Conservation (phyloP, 2,888 invertebrate genomes). For the Andrena trimmerana region DNA sequence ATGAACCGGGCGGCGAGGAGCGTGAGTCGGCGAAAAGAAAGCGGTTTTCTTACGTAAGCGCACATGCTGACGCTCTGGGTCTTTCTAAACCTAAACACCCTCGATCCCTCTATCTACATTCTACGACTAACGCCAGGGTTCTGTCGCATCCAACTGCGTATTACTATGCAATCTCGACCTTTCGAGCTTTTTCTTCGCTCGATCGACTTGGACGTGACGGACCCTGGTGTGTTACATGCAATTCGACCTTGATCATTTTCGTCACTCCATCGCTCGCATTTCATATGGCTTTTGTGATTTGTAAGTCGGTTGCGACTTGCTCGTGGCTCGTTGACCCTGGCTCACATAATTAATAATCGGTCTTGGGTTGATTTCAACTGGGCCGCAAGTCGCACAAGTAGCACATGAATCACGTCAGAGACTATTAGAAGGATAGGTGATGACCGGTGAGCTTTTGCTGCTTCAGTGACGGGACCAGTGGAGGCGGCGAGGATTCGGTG, state of each 20-base stretch:
- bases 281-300: background rate
- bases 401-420: too few relatives aligned
- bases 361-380: background rate
- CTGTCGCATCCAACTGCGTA: too few relatives aligned
- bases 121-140: too few relatives aligned
- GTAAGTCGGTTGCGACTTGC: background rate
- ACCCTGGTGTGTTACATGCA: background rate
- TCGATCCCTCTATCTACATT: too few relatives aligned
- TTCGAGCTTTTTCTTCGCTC: too few relatives aligned
- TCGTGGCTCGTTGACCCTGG: background rate
- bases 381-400: background rate
- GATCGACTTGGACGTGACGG: background rate
- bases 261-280: background rate
- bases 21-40: constrained; percentile 82
- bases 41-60: constrained; percentile 80
- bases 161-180: too few relatives aligned
- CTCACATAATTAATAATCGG: too few relatives aligned
- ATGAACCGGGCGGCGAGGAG: constrained; percentile 73
- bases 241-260: constrained; percentile 2
- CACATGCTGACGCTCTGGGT: constrained; percentile 58
- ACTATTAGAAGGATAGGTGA: too few relatives aligned
- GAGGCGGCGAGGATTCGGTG: constrained; percentile 81
- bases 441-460: constrained; percentile 1
- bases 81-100: constrained; percentile 67
- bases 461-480: constrained; percentile 83